Conservation (phyloP, 2,113 vertebrate genomes). For the Chlorocebus sabaeus region DNA sequence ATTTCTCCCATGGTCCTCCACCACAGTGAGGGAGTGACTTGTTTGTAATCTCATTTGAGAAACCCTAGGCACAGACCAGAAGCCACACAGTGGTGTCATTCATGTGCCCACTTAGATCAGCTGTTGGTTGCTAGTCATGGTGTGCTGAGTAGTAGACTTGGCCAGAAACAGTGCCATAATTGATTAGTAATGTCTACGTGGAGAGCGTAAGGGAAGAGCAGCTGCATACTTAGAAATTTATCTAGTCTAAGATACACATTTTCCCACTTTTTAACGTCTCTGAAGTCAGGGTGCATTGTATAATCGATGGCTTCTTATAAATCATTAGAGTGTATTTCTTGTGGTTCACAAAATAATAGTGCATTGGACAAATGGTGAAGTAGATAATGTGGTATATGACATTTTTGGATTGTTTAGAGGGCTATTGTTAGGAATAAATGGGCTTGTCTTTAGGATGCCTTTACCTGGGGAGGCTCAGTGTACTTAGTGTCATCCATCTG, state of each 20-base stretch:
- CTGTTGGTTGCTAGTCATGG: not conserved
- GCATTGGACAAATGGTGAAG: not conserved
- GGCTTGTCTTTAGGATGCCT: not conserved
- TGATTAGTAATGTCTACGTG: not conserved
- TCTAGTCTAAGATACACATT: not conserved
- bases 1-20: not conserved
- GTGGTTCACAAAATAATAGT: not conserved
- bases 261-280: not conserved
- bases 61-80: not conserved
- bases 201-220: not conserved
- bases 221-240: not conserved
- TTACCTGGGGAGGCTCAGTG: not conserved
- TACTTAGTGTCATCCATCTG: not conserved
- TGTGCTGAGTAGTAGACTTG: not conserved
- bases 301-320: not conserved
- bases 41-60: not conserved
- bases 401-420: not conserved
- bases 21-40: not conserved
- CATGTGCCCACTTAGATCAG: too few species aligned
- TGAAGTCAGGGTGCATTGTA: not conserved
- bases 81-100: not conserved
- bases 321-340: not conserved
- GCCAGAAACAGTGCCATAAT: not conserved
- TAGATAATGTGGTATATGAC: not conserved
- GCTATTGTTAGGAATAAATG: not conserved